These are phyloP conservation scores for Acleris sparsana DNA, from an alignment of 2,888 invertebrate genomes.

Conservation along the genomic window DNA sequence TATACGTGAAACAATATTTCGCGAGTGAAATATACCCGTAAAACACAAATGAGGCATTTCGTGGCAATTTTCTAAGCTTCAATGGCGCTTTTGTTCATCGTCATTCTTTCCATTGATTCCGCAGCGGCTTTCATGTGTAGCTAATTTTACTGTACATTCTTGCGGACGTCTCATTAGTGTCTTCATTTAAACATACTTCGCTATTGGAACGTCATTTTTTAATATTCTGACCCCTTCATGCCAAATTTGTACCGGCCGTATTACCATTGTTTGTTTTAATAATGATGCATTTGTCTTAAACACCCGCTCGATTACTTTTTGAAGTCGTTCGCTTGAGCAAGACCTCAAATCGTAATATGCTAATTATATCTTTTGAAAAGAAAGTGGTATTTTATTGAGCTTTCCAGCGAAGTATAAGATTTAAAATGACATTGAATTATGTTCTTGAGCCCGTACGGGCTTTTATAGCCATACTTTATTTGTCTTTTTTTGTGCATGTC, in stretches of 20 bases:
- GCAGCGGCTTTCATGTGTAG: constrained; percentile 49
- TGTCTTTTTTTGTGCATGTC: constrained; percentile 26
- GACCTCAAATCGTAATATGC: constrained; percentile 14
- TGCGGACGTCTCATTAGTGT: constrained; percentile 68
- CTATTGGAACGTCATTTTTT: constrained; percentile 68
- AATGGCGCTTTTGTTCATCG: constrained; percentile 23
- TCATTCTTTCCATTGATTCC: constrained; percentile 47
- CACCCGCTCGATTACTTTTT: constrained; percentile 15
- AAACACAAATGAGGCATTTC: constrained; percentile 23
- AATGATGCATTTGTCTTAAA: constrained; percentile 46
- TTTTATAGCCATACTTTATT: constrained; percentile 33
- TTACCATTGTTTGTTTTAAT: constrained; percentile 43
- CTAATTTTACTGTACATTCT: constrained; percentile 62
- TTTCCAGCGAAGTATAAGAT: constrained; percentile 27
- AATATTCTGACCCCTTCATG: constrained; percentile 48
- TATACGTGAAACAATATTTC: constrained; percentile 6
- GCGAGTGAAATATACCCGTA: constrained; percentile 12
- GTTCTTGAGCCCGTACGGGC: constrained; percentile 19
- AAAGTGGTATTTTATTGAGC: constrained; percentile 30
- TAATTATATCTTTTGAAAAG: constrained; percentile 30
- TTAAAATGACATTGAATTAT: constrained; percentile 36
- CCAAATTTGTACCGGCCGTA: constrained; percentile 43
- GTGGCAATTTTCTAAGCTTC: constrained; percentile 23
- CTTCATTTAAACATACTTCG: constrained; percentile 65
- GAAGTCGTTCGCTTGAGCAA: neutral